Percentiles rank a stretch among this genome's conserved stretches.
phyloP scores from a whole-genome alignment of 64 coral and sea anemone genomes.

The Platygyra sinensis region DNA sequence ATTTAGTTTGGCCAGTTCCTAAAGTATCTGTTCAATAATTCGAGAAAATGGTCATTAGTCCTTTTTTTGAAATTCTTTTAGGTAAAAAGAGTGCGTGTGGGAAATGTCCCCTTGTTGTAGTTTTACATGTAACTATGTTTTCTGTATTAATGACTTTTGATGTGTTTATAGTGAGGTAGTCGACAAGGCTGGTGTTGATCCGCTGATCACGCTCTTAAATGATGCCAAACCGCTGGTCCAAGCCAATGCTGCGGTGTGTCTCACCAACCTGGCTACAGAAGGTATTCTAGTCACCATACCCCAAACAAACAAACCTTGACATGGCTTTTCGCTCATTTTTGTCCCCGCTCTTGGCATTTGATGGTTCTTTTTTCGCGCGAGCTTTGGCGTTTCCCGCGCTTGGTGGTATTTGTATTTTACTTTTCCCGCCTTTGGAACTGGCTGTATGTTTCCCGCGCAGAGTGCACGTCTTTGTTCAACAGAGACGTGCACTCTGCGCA shows the following conservation, averaged over 20 bases:
- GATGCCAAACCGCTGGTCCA: constrained; percentile 79
- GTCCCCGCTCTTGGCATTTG: neutral
- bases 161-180: constrained; percentile 76
- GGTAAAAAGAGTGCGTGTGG: neutral
- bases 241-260: constrained; percentile 90
- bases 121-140: neutral
- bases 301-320: too few relatives aligned
- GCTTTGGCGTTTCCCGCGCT: neutral
- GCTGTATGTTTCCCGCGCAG: neutral
- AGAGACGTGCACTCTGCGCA: too few relatives aligned
- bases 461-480: neutral
- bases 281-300: constrained; percentile 45
- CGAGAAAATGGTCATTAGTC: neutral
- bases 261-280: constrained; percentile 89
- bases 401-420: neutral
- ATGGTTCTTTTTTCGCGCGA: neutral
- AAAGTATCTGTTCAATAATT: too few relatives aligned
- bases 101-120: too few relatives aligned
- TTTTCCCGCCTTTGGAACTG: neutral
- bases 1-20: too few relatives aligned
- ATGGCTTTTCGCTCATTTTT: neutral
- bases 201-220: constrained; percentile 63
- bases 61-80: neutral
- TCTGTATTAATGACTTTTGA: neutral
- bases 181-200: constrained; percentile 84